Evolutionary conservation across 2,888 invertebrate species (phyloP), one percentile per base, ranked within the genome.

Genomic region (Pharmacophagus antenor): DNA sequence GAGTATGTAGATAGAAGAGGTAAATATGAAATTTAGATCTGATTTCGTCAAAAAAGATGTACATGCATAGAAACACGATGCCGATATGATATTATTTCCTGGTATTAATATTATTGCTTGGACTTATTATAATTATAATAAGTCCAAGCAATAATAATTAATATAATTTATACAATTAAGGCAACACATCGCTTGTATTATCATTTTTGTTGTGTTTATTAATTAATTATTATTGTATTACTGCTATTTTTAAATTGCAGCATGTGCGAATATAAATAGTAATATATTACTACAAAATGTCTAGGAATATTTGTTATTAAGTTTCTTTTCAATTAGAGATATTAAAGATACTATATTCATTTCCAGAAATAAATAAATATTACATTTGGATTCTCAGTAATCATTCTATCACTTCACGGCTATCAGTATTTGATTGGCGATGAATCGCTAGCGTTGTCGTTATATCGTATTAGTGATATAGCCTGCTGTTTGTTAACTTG

Each of bases 401-500:
- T 76, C 79, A 75, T 78, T 78, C 77, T 64, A 62, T 66, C 74
- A 74, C 67, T 72, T 79, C 74, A 72, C 69, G 65, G 68, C 73
- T 79, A 85, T 73, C 73, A 70, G 65, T 66, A 62, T 61, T 56
- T 63, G 70, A 73, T 70, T 72, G 65, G 63, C 58, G 62, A 59
- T 77, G 76, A 84, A 83, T 80, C 71, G 72, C 67, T 68, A 72
- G 75, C 79, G 75, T 85, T 80, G 76, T 82, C 57, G 62, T 60
- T 65, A 56, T 70, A 71, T 67, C 68, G 21, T 44, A 44, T 42
- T 56, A 27, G 47, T 56, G 20, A 18, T n/a, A 5, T 21, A 22
- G 51, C 21, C 37, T 49, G 51, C 51, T 41, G 47, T 47, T 52
- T 54, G 44, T 21, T 20, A 27, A n/a, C 48, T 17, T 22, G 17